These are phyloP conservation scores for Paguma larvata DNA, from an alignment of 2,797 vertebrate genomes.

Conservation along the genomic window DNA sequence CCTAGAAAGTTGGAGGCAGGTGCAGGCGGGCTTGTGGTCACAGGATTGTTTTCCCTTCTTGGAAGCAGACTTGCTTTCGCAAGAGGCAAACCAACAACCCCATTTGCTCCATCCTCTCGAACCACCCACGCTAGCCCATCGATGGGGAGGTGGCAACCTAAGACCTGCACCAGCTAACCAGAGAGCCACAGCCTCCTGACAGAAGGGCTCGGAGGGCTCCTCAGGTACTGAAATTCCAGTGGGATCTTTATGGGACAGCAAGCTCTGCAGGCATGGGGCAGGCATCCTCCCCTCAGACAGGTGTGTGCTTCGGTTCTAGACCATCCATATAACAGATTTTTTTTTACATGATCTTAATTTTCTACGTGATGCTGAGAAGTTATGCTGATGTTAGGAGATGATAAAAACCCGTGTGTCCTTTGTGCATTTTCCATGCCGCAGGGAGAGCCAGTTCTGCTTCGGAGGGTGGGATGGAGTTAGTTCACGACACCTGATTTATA, in stretches of 20 bases:
- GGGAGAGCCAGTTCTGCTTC: constrained; percentile 70
- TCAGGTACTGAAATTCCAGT: not conserved
- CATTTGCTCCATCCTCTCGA: not conserved
- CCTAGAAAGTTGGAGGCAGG: not conserved
- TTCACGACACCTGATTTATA: constrained; percentile 80
- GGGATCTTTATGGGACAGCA: not conserved
- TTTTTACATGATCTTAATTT: constrained; percentile 76
- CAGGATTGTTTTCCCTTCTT: not conserved
- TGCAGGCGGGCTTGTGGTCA: not conserved
- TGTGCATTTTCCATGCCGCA: constrained; percentile 71
- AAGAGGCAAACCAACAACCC: not conserved
- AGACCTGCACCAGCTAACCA: rapidly evolving
- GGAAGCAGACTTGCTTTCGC: not conserved
- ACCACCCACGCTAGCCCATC: rapidly evolving
- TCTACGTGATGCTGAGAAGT: constrained; percentile 75
- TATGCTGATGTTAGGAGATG: constrained; percentile 73
- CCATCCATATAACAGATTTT: constrained; percentile 65
- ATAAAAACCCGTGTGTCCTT: constrained; percentile 78
- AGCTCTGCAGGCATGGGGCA: not conserved
- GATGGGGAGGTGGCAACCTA: not conserved
- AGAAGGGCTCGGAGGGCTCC: not conserved
- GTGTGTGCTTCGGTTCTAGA: constrained; percentile 68
- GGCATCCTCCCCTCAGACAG: constrained; percentile 25
- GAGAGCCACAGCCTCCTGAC: not conserved
- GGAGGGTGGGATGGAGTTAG: constrained; percentile 78